phyloP scores from a whole-genome alignment of 2,797 vertebrate species.

The Argentina silus region DNA sequence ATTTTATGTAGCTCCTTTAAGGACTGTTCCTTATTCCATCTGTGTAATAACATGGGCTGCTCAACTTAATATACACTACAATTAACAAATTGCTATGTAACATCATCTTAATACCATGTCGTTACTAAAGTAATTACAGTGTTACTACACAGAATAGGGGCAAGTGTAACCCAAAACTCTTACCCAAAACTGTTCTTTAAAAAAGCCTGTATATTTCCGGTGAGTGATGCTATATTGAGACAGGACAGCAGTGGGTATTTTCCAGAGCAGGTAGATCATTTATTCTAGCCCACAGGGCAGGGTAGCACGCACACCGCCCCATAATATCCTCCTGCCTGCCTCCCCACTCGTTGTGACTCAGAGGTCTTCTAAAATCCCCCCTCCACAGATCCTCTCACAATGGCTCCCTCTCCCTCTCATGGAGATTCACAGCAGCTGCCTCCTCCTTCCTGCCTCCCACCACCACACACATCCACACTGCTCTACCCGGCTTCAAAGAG shows the following conservation, averaged over 20 bases:
- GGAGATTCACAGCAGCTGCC: constrained; percentile 65
- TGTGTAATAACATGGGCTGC: too few relatives aligned
- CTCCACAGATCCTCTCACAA: constrained; percentile 64
- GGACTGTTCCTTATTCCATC: too few relatives aligned
- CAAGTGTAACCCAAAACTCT: too few relatives aligned
- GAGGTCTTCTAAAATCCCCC: constrained; percentile 58
- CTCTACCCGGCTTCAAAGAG: background rate
- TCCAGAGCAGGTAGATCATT: constrained; percentile 27
- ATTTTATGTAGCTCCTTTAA: too few relatives aligned
- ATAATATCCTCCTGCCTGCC: constrained; percentile 68
- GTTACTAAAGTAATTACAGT: too few relatives aligned
- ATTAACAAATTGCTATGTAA: too few relatives aligned
- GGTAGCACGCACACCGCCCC: constrained; percentile 67
- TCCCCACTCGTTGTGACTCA: constrained; percentile 73
- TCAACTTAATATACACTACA: too few relatives aligned
- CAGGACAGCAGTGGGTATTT: background rate
- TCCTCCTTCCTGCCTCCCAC: constrained; percentile 65
- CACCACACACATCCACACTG: constrained; percentile 22
- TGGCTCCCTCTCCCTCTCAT: constrained; percentile 54
- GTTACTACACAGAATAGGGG: too few relatives aligned
- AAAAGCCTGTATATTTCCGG: background rate
- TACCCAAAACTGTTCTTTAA: too few relatives aligned
- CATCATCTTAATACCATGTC: too few relatives aligned
- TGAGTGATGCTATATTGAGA: constrained; percentile 1
- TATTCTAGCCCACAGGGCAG: constrained; percentile 63